Evolutionary conservation across 2,888 invertebrate genomes (phyloP), one percentile per base, ranked within the genome.

Genomic region (Drosophila barbarae): DNA sequence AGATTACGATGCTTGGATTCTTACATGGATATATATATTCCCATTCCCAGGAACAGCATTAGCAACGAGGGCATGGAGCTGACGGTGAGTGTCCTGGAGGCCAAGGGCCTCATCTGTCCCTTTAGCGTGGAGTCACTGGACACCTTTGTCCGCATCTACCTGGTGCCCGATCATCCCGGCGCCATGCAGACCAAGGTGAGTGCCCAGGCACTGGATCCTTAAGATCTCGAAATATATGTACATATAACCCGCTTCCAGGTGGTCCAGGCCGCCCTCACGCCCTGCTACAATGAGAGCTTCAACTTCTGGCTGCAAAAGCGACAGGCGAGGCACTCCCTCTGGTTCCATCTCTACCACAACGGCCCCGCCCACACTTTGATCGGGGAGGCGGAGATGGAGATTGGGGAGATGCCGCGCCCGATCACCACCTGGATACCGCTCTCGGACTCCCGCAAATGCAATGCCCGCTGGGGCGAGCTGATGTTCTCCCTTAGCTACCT

Each of bases 401-500:
- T 94, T 35, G 91, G 91, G 12, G 90, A 89, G 85, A 90, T 94
- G 64, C 92, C 93, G 47, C 92, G 93, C 36, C 93, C 94, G 1
- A 92, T 93, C 47, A 94, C 94, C 52, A 94, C 94, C n/a, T 95
- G 95, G 95, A 91, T 95, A 61, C 93, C 94, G 2, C 90, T 95
- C 3, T 92, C 93, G 1, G 94, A 95, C 84, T 93, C 94, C 9
- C 93, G 93, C 74, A 93, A 93, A 59, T 87, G 87, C 91, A 92
- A 92, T 23, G 92, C 93, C 6, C 93, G 93, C 84, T 92, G 93
- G 84, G 95, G 95, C 8, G 95, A 95, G 87, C 90, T 95, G 21
- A 93, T 95, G 93, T 95, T 95, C 87, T 95, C 95, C 0, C 88
- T 95, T 50, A 94, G 94, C 83, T 95, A 95, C 86, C 90, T 95